Percentiles rank a stretch among this genome's conserved stretches.
Conservation (phyloP, 2,113 vertebrate genomes). For the Corydoras sp. region DNA sequence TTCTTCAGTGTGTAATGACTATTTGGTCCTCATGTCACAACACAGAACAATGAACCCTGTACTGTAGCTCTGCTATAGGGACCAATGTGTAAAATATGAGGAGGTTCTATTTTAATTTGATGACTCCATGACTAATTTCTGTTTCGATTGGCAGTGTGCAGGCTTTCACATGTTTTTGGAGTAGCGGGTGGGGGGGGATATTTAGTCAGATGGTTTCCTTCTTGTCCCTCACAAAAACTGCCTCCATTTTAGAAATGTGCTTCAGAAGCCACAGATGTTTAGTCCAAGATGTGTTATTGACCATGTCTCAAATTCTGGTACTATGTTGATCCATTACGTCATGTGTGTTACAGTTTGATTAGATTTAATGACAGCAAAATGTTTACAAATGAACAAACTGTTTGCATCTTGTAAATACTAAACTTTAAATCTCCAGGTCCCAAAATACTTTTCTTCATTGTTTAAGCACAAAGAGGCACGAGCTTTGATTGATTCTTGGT, state of each 20-base stretch:
- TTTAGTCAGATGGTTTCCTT: no score
- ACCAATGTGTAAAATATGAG: no score
- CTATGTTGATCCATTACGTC: not conserved
- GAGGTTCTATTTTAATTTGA: no score
- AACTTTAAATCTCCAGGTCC: not conserved
- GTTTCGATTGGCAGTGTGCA: no score
- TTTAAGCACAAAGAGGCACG: not conserved
- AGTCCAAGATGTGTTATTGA: not conserved
- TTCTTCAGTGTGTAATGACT: no score
- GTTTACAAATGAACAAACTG: not conserved
- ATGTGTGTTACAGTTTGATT: not conserved
- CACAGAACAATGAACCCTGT: no score
- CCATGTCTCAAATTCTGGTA: not conserved
- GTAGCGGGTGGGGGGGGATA: no score
- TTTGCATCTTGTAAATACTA: not conserved
- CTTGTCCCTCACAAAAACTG: not conserved
- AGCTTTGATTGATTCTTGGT: not conserved
- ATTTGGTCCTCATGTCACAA: no score
- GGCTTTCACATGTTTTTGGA: no score
- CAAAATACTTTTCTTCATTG: not conserved
- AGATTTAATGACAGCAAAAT: not conserved
- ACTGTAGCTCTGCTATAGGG: no score
- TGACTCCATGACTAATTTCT: no score
- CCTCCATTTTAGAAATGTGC: constrained; percentile 6
- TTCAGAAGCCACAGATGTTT: not conserved